Base-by-base conservation (phyloP, 2,888 invertebrate species). In the Nymphalis c-album region DNA sequence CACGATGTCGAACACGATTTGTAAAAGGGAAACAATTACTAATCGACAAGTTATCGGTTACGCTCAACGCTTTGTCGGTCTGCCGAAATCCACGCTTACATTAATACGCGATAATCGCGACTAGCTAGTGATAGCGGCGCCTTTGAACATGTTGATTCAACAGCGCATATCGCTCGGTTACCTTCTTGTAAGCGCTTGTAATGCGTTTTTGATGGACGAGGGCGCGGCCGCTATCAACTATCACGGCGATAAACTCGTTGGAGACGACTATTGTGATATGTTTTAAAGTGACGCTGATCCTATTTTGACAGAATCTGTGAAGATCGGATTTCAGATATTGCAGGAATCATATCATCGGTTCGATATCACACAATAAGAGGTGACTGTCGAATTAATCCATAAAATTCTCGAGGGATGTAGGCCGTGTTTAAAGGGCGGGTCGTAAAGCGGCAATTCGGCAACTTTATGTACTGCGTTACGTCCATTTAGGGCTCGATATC, bases 1-100 rank as follows among this genome's bases (percentile, higher is more conserved):
- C 87, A 86, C 77, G 80, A 76, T 80, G 78, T 80, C 73, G 62
- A 73, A 78, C 77, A 76, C 80, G 79, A 81, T 84, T 82, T 83
- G 77, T 83, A 80, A 84, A 85, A 84, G 80, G 84, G 83, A 89
- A 89, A 88, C 89, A 87, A 91, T 91, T 88, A 31, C 31, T 55
- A 88, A 90, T 90, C 87, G 86, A 70, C 69, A 51, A 71, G 83
- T 85, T 91, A 91, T 89, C 89, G 81, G 81, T 76, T 76, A 77
- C 79, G 81, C 76, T 72, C 73, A 74, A 70, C 72, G 81, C 89
- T 91, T 91, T 92, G 91, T 90, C 90, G 90, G 89, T 79, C 83
- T 82, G 86, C 89, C 88, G 86, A 91, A 91, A 91, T 91, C 89
- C 88, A 57, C 80, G 84, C 85, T 85, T 85, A 84, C 80, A 85